Evolutionary conservation across 2,113 vertebrate species (phyloP).

Genomic region (Zapornia atra): DNA sequence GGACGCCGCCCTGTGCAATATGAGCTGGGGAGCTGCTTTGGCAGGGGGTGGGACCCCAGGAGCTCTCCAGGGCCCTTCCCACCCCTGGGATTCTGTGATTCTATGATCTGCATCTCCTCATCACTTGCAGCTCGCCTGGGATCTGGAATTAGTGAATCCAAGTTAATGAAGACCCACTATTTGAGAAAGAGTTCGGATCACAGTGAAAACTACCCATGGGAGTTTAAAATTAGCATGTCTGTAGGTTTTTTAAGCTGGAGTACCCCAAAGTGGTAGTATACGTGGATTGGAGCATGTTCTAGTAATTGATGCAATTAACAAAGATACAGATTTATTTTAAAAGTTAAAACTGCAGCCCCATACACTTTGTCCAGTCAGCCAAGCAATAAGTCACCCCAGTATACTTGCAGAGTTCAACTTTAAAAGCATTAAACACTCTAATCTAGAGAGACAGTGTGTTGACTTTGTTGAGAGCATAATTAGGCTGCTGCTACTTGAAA

Average conservation of each 20-base stretch:
- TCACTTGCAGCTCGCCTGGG: background rate
- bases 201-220: background rate
- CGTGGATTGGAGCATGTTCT: background rate
- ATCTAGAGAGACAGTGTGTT: background rate
- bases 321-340: background rate
- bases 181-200: background rate
- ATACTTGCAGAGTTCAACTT: background rate
- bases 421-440: background rate
- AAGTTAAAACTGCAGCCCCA: background rate
- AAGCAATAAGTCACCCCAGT: background rate
- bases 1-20: too few species aligned
- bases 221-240: background rate
- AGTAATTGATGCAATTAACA: background rate
- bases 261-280: background rate
- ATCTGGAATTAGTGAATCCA: background rate
- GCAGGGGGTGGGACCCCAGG: too few species aligned
- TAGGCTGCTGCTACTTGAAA: background rate
- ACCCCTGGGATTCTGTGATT: too few species aligned
- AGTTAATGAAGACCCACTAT: background rate
- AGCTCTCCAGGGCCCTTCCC: too few species aligned
- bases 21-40: too few species aligned
- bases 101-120: background rate
- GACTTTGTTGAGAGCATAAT: background rate
- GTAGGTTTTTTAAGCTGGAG: background rate
- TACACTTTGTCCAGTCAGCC: background rate